These are phyloP conservation scores for Drosophila infuscata DNA, from an alignment of 2,888 invertebrate genomes.

Conservation along the genomic window DNA sequence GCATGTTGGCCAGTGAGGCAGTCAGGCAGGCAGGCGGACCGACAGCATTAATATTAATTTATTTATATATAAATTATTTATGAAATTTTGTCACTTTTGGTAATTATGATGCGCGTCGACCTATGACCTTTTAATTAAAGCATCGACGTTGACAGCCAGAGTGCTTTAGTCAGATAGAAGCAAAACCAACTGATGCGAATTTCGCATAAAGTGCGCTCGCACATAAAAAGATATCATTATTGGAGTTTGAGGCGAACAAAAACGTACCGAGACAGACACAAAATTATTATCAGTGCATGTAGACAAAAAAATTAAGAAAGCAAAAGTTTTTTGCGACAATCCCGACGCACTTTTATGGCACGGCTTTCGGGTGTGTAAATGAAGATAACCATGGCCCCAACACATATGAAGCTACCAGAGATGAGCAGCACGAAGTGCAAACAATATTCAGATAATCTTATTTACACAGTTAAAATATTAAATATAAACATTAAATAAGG, in stretches of 20 bases:
- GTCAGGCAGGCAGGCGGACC: background rate
- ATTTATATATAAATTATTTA: constrained; percentile 60
- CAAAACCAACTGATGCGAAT: constrained; percentile 8
- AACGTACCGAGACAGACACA: constrained; percentile 3
- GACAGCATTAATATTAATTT: constrained; percentile 78
- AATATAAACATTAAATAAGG: background rate
- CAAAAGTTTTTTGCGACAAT: constrained; percentile 75
- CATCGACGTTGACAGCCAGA: constrained; percentile 30
- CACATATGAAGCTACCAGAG: constrained; percentile 42
- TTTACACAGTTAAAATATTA: background rate
- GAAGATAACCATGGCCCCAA: constrained; percentile 57
- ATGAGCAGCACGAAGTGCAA: constrained; percentile 24
- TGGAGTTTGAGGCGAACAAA: constrained; percentile 13
- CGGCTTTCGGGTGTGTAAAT: constrained; percentile 61
- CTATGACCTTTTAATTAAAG: constrained; percentile 73
- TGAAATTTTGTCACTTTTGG: constrained; percentile 56
- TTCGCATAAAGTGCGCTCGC: constrained; percentile 31
- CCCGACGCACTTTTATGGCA: constrained; percentile 73
- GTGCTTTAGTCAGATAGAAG: background rate
- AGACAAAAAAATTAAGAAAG: constrained; percentile 58
- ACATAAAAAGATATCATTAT: constrained; percentile 27
- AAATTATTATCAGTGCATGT: constrained; percentile 64
- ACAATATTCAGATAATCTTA: background rate
- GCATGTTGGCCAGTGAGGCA: background rate
- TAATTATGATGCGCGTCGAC: constrained; percentile 60